These are phyloP conservation scores for Pogonomyrmex californicus DNA, from an alignment of 1,140 invertebrate genomes.

Conservation along the genomic window DNA sequence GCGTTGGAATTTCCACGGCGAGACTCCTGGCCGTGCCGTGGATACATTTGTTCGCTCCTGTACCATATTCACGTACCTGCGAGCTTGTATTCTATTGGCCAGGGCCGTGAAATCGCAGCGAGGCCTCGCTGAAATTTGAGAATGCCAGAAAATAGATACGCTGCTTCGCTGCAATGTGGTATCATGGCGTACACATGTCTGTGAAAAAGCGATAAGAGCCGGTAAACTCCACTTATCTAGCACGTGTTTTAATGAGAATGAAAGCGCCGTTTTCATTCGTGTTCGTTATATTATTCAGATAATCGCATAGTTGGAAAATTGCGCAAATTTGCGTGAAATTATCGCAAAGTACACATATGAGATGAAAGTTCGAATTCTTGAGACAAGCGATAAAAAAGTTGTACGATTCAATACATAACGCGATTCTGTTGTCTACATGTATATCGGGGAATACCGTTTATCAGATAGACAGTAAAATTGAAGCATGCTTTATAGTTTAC, in stretches of 20 bases:
- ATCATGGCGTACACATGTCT: slow-evolving; percentile 38
- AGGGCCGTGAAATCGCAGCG: slow-evolving; percentile 67
- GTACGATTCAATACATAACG: neutral
- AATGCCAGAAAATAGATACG: slow-evolving; percentile 53
- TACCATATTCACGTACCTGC: neutral
- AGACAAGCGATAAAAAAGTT: neutral
- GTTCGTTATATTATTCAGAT: neutral
- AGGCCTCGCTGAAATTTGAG: slow-evolving; percentile 70
- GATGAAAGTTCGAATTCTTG: neutral
- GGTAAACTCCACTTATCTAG: slow-evolving; percentile 42
- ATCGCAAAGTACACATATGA: neutral
- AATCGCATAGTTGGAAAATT: slow-evolving; percentile 22
- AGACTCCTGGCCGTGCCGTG: neutral
- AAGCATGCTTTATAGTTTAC: slow-evolving; percentile 11
- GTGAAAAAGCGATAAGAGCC: slow-evolving; percentile 58
- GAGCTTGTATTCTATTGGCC: slow-evolving; percentile 63
- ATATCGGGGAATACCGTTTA: slow-evolving; percentile 5
- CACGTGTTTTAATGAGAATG: slow-evolving; percentile 55
- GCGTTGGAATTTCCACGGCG: slow-evolving; percentile 69
- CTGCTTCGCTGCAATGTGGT: slow-evolving; percentile 17
- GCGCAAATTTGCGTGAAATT: slow-evolving; percentile 13
- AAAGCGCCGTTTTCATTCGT: slow-evolving; percentile 59
- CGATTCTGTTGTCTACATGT: neutral
- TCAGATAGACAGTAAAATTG: neutral
- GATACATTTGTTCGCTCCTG: neutral